Conservation (phyloP, 1,140 invertebrate species). For the Choristoneura fumiferana region DNA sequence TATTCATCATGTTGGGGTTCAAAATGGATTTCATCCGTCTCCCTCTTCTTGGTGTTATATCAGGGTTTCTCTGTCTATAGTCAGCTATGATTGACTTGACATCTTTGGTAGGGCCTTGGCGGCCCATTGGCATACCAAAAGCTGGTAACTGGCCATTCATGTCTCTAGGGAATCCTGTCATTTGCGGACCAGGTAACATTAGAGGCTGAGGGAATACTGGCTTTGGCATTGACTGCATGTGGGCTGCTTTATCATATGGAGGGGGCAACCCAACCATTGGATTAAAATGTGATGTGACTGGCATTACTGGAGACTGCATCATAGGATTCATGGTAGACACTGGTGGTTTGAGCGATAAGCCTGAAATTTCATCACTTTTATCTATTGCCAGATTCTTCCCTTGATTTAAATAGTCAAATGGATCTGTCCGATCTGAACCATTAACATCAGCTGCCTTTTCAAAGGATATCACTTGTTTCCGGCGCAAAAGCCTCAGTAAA, state of each 20-base stretch:
- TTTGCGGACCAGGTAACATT: conserved; percentile 58
- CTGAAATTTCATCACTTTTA: conserved; percentile 73
- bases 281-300: conserved; percentile 59
- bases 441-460: conserved; percentile 66
- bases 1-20: conserved; percentile 67
- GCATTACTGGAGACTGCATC: conserved; percentile 56
- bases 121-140: conserved; percentile 75
- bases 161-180: conserved; percentile 71
- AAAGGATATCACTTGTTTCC: conserved; percentile 80
- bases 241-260: conserved; percentile 68
- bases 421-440: conserved; percentile 56
- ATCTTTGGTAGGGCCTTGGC: conserved; percentile 87
- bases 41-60: conserved; percentile 83
- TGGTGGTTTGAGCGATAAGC: conserved; percentile 61
- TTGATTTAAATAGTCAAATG: conserved; percentile 65
- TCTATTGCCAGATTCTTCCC: conserved; percentile 69
- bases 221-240: conserved; percentile 67
- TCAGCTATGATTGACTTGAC: conserved; percentile 91
- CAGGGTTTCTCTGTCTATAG: conserved; percentile 86
- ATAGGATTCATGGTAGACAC: conserved; percentile 50
- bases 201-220: conserved; percentile 64
- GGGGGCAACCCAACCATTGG: conserved; percentile 66
- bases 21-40: conserved; percentile 78
- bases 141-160: conserved; percentile 72
- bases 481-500: conserved; percentile 82